A percentile compares a stretch with the other conserved stretches of the same genome.
phyloP scores from a whole-genome alignment of 1,140 invertebrate genomes.

The Cydia strobilella region DNA sequence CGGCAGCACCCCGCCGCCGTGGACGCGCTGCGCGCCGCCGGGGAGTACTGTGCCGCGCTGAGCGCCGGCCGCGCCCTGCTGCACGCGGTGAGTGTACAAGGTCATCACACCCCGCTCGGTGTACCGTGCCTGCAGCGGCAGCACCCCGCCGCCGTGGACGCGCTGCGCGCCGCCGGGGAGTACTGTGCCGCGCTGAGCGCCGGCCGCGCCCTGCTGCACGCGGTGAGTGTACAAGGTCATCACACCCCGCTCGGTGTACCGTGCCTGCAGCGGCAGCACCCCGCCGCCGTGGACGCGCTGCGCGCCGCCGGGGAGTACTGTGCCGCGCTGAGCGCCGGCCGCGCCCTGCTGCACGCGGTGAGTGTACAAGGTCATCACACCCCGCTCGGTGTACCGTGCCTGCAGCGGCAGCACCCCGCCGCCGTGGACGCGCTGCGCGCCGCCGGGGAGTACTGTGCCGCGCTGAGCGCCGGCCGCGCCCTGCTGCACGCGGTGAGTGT shows the following conservation, averaged over 20 bases:
- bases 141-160: constrained; percentile 91
- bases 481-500: too few species aligned
- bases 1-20: constrained; percentile 92
- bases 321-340: constrained; percentile 92
- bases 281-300: constrained; percentile 88
- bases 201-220: constrained; percentile 93
- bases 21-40: constrained; percentile 87
- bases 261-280: constrained; percentile 85
- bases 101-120: constrained; percentile 84
- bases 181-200: constrained; percentile 93
- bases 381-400: constrained; percentile 82
- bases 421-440: constrained; percentile 87
- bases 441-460: constrained; percentile 93
- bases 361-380: too few species aligned
- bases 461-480: constrained; percentile 91
- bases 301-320: constrained; percentile 92
- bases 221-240: too few species aligned
- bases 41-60: constrained; percentile 92
- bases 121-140: constrained; percentile 81
- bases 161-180: constrained; percentile 88
- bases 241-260: constrained; percentile 83
- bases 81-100: too few species aligned
- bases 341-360: constrained; percentile 94
- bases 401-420: constrained; percentile 88
- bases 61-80: constrained; percentile 94